A percentile compares a stretch with the other conserved stretches of the same genome.
These are phyloP conservation scores for Rhynchophorus ferrugineus DNA, from an alignment of 1,140 invertebrate species.

Conservation along the genomic window DNA sequence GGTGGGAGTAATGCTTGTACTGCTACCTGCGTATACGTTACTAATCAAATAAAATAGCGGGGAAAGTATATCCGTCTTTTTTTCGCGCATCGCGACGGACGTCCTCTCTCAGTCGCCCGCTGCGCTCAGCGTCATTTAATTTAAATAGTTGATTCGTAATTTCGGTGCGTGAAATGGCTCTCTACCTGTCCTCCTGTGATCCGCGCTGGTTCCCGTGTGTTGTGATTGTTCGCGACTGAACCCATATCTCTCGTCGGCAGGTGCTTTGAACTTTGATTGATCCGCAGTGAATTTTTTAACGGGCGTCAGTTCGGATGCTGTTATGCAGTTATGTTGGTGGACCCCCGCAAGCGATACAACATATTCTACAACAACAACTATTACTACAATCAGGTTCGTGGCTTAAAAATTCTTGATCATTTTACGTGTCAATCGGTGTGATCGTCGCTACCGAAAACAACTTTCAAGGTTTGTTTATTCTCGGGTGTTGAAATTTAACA, in stretches of 20 bases:
- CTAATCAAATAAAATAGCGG: constrained; percentile 12
- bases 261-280: not conserved
- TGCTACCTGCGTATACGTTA: constrained; percentile 22
- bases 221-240: not conserved
- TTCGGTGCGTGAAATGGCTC: constrained; percentile 8
- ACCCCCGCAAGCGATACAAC: constrained; percentile 2
- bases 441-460: not conserved
- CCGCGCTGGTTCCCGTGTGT: no score
- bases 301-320: no score
- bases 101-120: not conserved
- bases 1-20: constrained; percentile 17
- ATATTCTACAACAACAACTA: constrained; percentile 18
- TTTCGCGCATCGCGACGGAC: not conserved
- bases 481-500: no score
- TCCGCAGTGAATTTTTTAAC: not conserved
- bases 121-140: constrained; percentile 4
- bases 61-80: constrained; percentile 1
- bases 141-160: constrained; percentile 3
- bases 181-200: constrained; percentile 1
- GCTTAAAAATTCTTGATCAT: not conserved
- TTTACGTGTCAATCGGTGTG: not conserved
- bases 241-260: not conserved
- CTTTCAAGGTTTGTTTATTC: no score
- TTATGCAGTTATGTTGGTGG: constrained; percentile 14
- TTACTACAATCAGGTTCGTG: constrained; percentile 18